Evolutionary conservation across 2,113 vertebrate genomes (phyloP).

Genomic region (Hepsetus odoe): DNA sequence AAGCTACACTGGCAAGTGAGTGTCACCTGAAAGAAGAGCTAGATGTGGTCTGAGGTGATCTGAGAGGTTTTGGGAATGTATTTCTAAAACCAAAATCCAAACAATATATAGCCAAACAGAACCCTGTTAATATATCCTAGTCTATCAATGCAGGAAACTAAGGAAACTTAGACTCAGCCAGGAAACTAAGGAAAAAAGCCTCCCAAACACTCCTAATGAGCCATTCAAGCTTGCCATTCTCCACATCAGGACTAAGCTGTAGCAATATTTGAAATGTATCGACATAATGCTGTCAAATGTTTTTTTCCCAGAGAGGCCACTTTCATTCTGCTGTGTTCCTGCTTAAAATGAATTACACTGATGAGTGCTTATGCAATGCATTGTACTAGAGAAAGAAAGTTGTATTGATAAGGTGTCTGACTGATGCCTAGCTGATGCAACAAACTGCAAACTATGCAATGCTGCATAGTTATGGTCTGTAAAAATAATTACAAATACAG

Average conservation of each 20-base stretch:
- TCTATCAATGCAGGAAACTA: no score
- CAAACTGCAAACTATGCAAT: not conserved
- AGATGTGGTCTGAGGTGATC: no score
- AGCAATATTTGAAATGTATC: not conserved
- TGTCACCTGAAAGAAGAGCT: no score
- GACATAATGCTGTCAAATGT: not conserved
- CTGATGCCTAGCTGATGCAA: not conserved
- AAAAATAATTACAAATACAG: not conserved
- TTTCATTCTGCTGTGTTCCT: not conserved
- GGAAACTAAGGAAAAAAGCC: no score
- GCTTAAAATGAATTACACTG: not conserved
- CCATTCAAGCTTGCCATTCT: not conserved
- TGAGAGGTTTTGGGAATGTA: no score
- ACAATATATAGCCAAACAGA: no score
- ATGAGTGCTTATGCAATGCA: not conserved
- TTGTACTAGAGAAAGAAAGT: not conserved
- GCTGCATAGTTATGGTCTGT: not conserved
- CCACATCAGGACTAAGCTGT: not conserved
- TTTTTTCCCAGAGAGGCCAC: not conserved
- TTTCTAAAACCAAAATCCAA: no score
- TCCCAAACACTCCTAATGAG: no score
- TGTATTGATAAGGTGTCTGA: not conserved
- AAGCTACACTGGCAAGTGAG: no score
- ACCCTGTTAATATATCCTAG: no score
- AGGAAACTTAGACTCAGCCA: no score